A percentile compares a stretch with the other conserved stretches of the same genome.
Conservation (phyloP, 2,797 vertebrate species). For the Catamblyrhynchus diadema region DNA sequence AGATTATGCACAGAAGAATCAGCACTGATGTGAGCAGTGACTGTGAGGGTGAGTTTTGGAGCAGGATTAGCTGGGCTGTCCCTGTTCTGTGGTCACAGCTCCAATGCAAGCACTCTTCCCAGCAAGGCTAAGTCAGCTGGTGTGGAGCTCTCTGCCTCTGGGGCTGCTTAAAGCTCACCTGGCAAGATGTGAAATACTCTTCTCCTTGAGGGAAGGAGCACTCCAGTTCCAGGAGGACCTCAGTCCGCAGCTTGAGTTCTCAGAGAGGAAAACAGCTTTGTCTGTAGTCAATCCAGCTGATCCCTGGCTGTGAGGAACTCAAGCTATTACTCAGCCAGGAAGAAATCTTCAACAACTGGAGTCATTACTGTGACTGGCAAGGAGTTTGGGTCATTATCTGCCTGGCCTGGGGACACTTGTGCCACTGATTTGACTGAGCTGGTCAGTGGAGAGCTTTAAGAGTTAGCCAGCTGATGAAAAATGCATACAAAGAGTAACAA, state of each 20-base stretch:
- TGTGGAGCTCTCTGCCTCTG: background rate
- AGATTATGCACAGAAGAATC: background rate
- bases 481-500: background rate
- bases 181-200: background rate
- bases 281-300: background rate
- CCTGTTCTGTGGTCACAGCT: background rate
- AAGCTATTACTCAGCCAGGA: background rate
- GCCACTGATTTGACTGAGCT: background rate
- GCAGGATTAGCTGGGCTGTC: background rate
- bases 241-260: background rate
- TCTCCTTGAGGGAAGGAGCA: background rate
- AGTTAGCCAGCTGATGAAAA: background rate
- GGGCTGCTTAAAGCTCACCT: background rate
- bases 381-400: slow-evolving; percentile 4
- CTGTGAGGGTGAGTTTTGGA: slow-evolving; percentile 1
- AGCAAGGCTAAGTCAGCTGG: background rate
- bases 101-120: background rate
- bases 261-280: background rate
- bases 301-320: background rate
- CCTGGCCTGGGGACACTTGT: background rate
- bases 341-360: background rate
- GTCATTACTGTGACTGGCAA: background rate
- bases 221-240: background rate
- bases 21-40: background rate
- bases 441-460: background rate